These are phyloP conservation scores for Melangyna quadrimaculata DNA, from an alignment of 2,888 invertebrate species.

Conservation along the genomic window DNA sequence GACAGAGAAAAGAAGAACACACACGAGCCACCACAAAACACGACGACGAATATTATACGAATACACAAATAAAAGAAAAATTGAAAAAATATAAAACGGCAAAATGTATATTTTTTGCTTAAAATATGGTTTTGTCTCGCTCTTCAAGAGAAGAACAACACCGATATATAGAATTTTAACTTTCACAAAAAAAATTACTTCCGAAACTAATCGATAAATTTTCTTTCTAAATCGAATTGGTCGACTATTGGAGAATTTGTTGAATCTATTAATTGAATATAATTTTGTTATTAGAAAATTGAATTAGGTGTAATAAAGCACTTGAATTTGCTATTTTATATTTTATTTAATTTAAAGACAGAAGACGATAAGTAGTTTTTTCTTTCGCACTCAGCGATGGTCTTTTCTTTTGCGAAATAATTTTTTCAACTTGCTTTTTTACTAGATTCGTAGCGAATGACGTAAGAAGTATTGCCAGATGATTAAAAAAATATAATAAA, in stretches of 20 bases:
- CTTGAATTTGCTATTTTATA: constrained; percentile 60
- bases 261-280: constrained; percentile 29
- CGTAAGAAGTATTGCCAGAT: constrained; percentile 53
- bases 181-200: constrained; percentile 55
- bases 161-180: constrained; percentile 60
- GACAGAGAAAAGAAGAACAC: constrained; percentile 1
- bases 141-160: constrained; percentile 51
- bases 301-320: constrained; percentile 58
- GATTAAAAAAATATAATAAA: not conserved
- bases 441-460: constrained; percentile 43
- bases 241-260: not conserved
- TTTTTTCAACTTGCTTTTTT: not conserved
- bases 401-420: constrained; percentile 63
- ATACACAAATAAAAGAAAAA: constrained; percentile 64
- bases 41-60: constrained; percentile 56
- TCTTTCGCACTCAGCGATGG: constrained; percentile 46
- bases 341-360: constrained; percentile 27
- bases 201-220: constrained; percentile 68
- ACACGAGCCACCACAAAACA: constrained; percentile 24
- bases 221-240: constrained; percentile 20
- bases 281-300: constrained; percentile 38
- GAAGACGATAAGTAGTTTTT: constrained; percentile 40
- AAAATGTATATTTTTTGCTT: constrained; percentile 40
- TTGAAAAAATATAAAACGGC: constrained; percentile 70
- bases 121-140: constrained; percentile 25